Base-by-base conservation (phyloP, 2,113 vertebrate species). In the Charina bottae region DNA sequence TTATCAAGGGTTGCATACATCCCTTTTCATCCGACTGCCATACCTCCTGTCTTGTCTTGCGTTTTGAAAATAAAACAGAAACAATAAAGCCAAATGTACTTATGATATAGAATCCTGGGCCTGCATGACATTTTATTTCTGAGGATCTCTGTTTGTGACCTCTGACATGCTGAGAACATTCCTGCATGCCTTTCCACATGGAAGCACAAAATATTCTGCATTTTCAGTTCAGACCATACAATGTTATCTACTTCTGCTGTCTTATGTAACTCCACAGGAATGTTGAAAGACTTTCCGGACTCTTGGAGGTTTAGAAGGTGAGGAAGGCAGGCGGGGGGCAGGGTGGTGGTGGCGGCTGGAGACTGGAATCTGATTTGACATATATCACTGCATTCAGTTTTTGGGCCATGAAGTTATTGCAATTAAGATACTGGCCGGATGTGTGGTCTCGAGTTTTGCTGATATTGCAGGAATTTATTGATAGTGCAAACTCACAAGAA, bases 221-320 rank as follows among this genome's bases (percentile, higher is more conserved):
- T 97, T 96, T 97, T 96, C 97, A 95, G 96, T 95, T 97, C 83
- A 92, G 96, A 94, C 93, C 95, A 97, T 95, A 98, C 97, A 98
- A 98, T 98, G 98, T 98, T 98, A 98, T 98, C 97, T 98, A 87
- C 92, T 97, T 96, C 92, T 96, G 96, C 94, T 97, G 97, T 97
- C 97, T 98, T 98, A 98, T 97, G 98, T 98, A 98, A 98, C 96
- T 96, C 98, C 97, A 89, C 94, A 97, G 97, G 98, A 98, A 98
- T 98, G 97, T 94, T 95, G 95, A 96, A 97, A 97, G 96, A 95
- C 96, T 97, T 98, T 98, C 97, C 97, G 93, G 97, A 83, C 97
- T 96, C 94, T 46, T 85, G 96, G 96, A 96, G 95, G 95, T 97
- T 97, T 95, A 96, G 90, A 94, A 93, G 93, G 93, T 93, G 92